phyloP scores from a whole-genome alignment of 2,888 invertebrate species.

The Myopa testacea region DNA sequence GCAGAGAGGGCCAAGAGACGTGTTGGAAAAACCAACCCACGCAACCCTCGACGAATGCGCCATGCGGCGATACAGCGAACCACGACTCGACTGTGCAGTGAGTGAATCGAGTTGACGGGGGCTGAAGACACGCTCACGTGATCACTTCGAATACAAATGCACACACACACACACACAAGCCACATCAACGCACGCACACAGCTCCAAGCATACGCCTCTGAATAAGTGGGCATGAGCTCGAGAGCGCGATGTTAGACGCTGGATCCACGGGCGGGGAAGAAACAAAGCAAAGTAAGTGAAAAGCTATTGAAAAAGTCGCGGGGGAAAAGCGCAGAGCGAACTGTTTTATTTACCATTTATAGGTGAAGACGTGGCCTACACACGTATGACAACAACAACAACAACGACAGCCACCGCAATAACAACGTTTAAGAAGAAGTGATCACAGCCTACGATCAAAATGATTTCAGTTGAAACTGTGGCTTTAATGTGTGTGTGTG shows the following conservation, averaged over 20 bases:
- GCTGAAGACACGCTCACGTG: conserved; percentile 43
- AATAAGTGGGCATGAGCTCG: conserved; percentile 5
- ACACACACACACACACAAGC: not conserved
- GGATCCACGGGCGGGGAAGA: conserved; percentile 8
- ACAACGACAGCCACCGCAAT: conserved; percentile 43
- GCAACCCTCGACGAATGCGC: conserved; percentile 31
- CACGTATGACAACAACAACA: conserved; percentile 38
- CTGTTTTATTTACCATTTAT: conserved; percentile 6
- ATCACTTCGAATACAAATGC: not conserved
- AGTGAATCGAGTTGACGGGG: conserved; percentile 49
- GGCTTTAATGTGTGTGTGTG: not conserved
- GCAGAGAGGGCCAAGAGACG: not conserved
- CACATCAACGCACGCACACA: not conserved
- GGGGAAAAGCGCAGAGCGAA: conserved; percentile 28
- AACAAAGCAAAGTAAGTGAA: conserved; percentile 34
- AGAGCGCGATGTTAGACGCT: conserved; percentile 9
- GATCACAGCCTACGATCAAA: conserved; percentile 53
- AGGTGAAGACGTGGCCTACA: conserved; percentile 46
- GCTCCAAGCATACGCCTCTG: conserved; percentile 19
- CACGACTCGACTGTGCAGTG: conserved; percentile 48
- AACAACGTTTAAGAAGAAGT: conserved; percentile 32
- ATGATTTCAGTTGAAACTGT: conserved; percentile 1
- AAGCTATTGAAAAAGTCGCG: conserved; percentile 48
- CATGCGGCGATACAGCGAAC: conserved; percentile 42
- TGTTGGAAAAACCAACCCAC: conserved; percentile 44